phyloP scores from a whole-genome alignment of 2,797 vertebrate species.

The Smutsia gigantea region DNA sequence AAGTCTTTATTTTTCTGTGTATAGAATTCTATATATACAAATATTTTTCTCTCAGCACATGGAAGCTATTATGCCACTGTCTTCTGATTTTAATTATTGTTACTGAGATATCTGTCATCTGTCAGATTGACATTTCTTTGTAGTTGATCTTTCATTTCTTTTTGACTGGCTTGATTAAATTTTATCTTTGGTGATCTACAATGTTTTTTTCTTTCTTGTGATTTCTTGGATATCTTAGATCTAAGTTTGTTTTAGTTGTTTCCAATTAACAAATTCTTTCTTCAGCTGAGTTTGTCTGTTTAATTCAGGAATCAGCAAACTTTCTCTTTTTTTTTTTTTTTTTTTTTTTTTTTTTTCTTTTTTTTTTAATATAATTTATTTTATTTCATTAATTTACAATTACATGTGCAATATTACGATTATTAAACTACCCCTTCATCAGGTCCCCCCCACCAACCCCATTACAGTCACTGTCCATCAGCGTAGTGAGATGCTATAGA shows the following conservation, averaged over 20 bases:
- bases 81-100: slow-evolving; percentile 1
- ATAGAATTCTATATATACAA: neutral
- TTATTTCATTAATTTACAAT: too few species aligned
- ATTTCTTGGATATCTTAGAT: neutral
- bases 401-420: too few species aligned
- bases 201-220: slow-evolving; percentile 6
- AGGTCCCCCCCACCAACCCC: too few species aligned
- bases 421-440: too few species aligned
- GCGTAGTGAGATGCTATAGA: too few species aligned
- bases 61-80: neutral
- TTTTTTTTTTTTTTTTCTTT: too few species aligned
- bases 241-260: neutral
- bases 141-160: neutral
- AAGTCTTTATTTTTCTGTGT: neutral
- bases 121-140: neutral
- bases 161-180: neutral
- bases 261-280: slow-evolving; percentile 14
- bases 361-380: too few species aligned
- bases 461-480: too few species aligned
- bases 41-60: neutral
- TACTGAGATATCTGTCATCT: neutral
- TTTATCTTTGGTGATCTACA: neutral
- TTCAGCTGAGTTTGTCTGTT: neutral
- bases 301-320: neutral
- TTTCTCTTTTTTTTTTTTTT: too few species aligned